phyloP scores from a whole-genome alignment of 2,888 invertebrate genomes.

The Papilio elwesi region DNA sequence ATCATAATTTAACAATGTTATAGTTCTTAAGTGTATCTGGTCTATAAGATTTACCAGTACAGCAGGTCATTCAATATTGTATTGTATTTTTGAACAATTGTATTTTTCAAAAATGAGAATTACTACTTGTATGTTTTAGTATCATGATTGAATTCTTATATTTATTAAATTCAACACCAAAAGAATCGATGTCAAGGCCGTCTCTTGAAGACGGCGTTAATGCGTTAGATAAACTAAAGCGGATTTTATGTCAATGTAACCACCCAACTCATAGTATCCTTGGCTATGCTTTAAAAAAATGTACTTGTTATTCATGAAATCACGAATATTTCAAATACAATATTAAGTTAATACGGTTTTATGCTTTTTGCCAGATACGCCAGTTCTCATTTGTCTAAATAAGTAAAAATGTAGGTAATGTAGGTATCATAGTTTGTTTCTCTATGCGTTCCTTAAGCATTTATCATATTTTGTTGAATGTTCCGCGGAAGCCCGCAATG shows the following conservation, averaged over 20 bases:
- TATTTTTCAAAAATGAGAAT: not conserved
- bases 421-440: no score
- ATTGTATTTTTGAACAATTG: no score
- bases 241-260: slow-evolving; percentile 18
- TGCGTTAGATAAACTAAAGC: slow-evolving; percentile 34
- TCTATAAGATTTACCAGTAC: no score
- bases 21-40: no score
- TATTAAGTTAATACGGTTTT: not conserved
- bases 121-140: not conserved
- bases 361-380: not conserved
- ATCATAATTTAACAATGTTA: no score
- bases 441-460: no score
- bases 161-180: slow-evolving; percentile 18
- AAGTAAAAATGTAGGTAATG: no score
- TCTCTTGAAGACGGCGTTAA: slow-evolving; percentile 21
- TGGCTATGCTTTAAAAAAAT: not conserved
- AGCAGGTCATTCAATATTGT: no score
- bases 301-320: slow-evolving; percentile 4
- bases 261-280: slow-evolving; percentile 1
- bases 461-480: no score
- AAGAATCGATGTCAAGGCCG: slow-evolving; percentile 36
- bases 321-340: not conserved
- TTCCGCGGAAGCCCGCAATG: no score
- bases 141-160: slow-evolving; percentile 11
- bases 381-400: no score